A percentile compares a stretch with the other conserved stretches of the same genome.
phyloP scores from a whole-genome alignment of 2,888 invertebrate genomes.

The Agrotis segetum region DNA sequence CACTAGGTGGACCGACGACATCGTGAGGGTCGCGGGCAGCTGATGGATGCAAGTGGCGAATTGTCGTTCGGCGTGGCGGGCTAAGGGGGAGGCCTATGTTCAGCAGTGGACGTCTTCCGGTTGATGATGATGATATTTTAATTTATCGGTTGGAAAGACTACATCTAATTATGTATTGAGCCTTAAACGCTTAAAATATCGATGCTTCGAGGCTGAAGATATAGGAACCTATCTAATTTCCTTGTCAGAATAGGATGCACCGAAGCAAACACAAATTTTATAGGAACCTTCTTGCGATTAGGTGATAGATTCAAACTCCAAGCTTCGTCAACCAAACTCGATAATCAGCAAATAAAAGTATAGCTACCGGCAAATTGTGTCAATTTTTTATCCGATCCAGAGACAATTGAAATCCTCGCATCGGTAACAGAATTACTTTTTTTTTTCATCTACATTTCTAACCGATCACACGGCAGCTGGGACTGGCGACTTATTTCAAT shows the following conservation, averaged over 20 bases:
- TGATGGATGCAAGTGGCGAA: too few species aligned
- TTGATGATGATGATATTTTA: too few species aligned
- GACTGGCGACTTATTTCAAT: slow-evolving; percentile 66
- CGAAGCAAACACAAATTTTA: neutral
- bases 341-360: slow-evolving; percentile 44
- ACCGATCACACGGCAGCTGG: slow-evolving; percentile 76
- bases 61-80: too few species aligned
- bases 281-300: neutral
- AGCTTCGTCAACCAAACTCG: slow-evolving; percentile 2
- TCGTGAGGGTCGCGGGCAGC: too few species aligned
- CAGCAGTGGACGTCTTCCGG: too few species aligned
- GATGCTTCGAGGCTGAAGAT: neutral
- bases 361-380: slow-evolving; percentile 46
- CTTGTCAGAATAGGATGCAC: neutral
- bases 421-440: slow-evolving; percentile 67
- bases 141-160: neutral
- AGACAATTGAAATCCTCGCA: slow-evolving; percentile 60
- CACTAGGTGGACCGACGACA: too few species aligned
- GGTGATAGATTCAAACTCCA: slow-evolving; percentile 11
- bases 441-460: slow-evolving; percentile 67
- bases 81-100: too few species aligned
- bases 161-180: neutral
- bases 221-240: neutral
- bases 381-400: slow-evolving; percentile 53
- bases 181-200: neutral